Evolutionary conservation across 1,140 invertebrate genomes (phyloP), one percentile per base, ranked within the genome.

Genomic region (Diorhabda carinulata): DNA sequence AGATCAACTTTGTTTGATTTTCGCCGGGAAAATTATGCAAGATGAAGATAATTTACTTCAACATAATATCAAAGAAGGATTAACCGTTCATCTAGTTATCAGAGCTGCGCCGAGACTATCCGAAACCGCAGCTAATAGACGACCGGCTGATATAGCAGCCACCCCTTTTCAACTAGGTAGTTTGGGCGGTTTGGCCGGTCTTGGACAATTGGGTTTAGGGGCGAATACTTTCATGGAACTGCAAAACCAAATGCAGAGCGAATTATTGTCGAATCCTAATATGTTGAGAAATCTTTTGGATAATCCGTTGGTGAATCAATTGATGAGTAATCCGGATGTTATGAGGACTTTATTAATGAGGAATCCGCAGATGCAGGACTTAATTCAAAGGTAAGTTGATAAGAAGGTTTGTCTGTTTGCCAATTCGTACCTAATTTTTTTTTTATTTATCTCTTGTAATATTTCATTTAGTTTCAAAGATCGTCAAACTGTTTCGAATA

Each of bases 11-110:
- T 98, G 97, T 82, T 84, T 99, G 8, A 99, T 99, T 77, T 99
- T 99, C 86, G 96, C 97, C 81, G 98, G 98, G 43, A 99, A 99
- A 87, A 99, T 99, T 69, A 90, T 99, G 87, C 99, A 99, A 82
- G 98, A 99, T 85, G 87, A 87, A 73, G 98, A 99, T 78, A 92
- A 90, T 64, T 81, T 99, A 43, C 84, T 87, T 70, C 91, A 91
- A 78, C 95, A 98, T 83, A 94, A 96, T 81, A 90, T 94, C 74
- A 97, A 96, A 81, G 95, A 99, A 88, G 97, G 97, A 43, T 86
- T 98, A 72, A 97, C 96, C 66, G 94, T 99, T 63, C 98, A 99
- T 84, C 85, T 99, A 74, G 98, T 99, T 52, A 95, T 99, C 66
- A 95, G 97, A 81, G 85, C 88, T 44, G 82, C 70, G 58, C 83